Base-by-base conservation (phyloP, 1,140 invertebrate species). In the Caenorhabditis remanei region DNA sequence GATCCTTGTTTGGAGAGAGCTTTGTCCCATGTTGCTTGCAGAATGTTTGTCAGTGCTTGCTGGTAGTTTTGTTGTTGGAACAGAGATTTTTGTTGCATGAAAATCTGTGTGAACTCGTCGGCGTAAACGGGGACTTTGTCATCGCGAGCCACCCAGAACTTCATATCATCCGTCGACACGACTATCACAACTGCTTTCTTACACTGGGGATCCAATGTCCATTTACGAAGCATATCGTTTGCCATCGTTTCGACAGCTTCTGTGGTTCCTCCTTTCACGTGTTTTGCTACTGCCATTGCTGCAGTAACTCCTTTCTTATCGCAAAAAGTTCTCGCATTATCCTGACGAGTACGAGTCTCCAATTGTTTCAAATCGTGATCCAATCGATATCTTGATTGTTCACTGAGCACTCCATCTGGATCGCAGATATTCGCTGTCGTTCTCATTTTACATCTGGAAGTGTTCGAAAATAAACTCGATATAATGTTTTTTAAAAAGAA, bases 71-170 rank as follows among this genome's bases (percentile, higher is more conserved):
- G 79, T 46, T 86, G 48, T 87, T 89, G 88, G 84, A 92, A 92
- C 19, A 89, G 83, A 40, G 48, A 50, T 85, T 90, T 90, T 91
- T 91, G 89, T 32, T 84, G 85, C 61, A 85, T 90, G 67, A 92
- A 92, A 32, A 92, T 85, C 46, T 90, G 87, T 16, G 90, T 89
- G 82, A 92, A 92, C 65, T 92, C 91, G 21, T 89, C 56, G 32
- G 89, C 91, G 87, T 92, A 92, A 41, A 92, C 92, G 2, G 91
- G 91, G 46, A 92, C 91, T 82, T 83, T 85, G 43, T 87, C 84
- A 65, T 90, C 92, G 21, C 91, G 79, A 48, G 92, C 90, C 19
- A 92, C 91, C 91, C 91, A 92, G 82, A 92, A 92, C 46, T 92
- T 90, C 41, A 83, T 65, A 71, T 92, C 91, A 40, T 92, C 91